These are phyloP conservation scores for Plectropomus leopardus DNA, from an alignment of 2,113 vertebrate genomes.

Conservation along the genomic window DNA sequence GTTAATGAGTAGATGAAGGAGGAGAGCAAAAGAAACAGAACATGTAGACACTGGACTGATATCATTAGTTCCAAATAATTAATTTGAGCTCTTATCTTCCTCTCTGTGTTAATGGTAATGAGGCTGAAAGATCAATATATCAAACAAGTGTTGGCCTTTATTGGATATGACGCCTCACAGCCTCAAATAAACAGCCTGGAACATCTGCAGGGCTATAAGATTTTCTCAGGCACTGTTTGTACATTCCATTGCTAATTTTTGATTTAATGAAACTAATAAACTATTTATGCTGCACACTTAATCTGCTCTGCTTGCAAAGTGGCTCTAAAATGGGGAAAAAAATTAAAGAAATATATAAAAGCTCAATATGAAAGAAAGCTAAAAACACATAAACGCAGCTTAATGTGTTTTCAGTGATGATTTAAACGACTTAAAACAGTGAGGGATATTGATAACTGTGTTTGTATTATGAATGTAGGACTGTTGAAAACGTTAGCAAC, in stretches of 20 bases:
- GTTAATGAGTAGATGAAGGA: neutral
- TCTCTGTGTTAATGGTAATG: slow-evolving; percentile 32
- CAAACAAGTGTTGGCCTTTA: neutral
- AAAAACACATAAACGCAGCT: neutral
- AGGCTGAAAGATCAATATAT: slow-evolving; percentile 18
- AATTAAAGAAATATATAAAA: neutral
- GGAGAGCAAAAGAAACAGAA: neutral
- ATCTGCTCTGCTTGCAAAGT: neutral
- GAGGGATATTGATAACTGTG: neutral
- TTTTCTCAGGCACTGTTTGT: neutral
- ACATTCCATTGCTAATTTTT: neutral
- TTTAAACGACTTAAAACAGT: neutral
- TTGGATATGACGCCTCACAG: slow-evolving; percentile 4
- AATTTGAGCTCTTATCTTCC: slow-evolving; percentile 46
- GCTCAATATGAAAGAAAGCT: neutral
- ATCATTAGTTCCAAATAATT: slow-evolving; percentile 48
- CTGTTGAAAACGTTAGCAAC: neutral
- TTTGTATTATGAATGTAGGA: neutral
- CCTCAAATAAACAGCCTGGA: slow-evolving; percentile 5
- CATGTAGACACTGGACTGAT: slow-evolving; percentile 20
- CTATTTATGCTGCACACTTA: neutral
- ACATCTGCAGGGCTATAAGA: neutral
- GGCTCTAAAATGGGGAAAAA: neutral
- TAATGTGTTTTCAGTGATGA: neutral
- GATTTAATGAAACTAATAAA: neutral